Percentiles rank a stretch among this genome's conserved stretches.
phyloP scores from a whole-genome alignment of 1,140 invertebrate genomes.

The Conus betulinus region DNA sequence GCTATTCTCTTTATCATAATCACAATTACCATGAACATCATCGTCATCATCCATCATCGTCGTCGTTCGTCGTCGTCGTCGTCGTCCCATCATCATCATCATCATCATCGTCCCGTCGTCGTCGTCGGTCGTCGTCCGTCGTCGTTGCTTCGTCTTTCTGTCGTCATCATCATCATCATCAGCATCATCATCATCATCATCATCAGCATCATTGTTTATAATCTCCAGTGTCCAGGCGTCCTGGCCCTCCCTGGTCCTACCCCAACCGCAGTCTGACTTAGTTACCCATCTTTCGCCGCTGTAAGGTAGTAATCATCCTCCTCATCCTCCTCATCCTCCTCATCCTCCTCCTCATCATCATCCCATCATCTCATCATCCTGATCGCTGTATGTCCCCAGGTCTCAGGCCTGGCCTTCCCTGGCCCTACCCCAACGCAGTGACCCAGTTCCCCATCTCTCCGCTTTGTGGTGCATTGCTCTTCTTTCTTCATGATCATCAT shows the following conservation, averaged over 20 bases:
- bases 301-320: too few relatives aligned
- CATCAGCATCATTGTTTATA: background rate
- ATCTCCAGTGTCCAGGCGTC: slow-evolving; percentile 86
- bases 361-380: too few relatives aligned
- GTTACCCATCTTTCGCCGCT: too few relatives aligned
- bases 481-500: slow-evolving; percentile 98
- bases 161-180: too few relatives aligned
- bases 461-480: slow-evolving; percentile 96
- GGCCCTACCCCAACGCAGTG: slow-evolving; percentile 97
- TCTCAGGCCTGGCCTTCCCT: slow-evolving; percentile 97
- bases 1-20: background rate
- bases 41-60: too few relatives aligned
- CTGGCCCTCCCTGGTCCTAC: slow-evolving; percentile 97
- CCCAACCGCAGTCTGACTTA: slow-evolving; percentile 97
- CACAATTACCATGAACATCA: background rate
- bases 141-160: background rate
- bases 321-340: too few relatives aligned
- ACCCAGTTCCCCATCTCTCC: slow-evolving; percentile 94
- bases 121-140: background rate
- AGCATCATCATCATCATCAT: slow-evolving; percentile 3
- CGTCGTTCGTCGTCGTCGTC: too few relatives aligned
- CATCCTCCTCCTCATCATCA: too few relatives aligned
- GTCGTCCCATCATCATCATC: slow-evolving; percentile 12
- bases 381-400: slow-evolving; percentile 77
- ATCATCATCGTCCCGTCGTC: background rate